Evolutionary conservation across 1,140 invertebrate species (phyloP), one percentile per base, ranked within the genome.

Genomic region (Bombus breviceps): DNA sequence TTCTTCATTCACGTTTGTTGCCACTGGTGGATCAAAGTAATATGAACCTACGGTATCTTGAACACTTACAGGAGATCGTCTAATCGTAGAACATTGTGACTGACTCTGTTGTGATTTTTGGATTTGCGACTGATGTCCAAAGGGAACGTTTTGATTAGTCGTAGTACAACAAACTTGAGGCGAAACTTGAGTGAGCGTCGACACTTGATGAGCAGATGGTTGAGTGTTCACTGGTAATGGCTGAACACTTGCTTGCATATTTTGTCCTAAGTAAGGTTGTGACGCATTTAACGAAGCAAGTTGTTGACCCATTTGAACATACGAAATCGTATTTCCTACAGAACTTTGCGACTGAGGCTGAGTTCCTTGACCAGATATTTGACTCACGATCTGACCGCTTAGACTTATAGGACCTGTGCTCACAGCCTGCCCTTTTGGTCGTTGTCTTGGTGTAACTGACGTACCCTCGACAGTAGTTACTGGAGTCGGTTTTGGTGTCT

Each of bases 371-470:
- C 94, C 95, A 4, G 95, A 95, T 89, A 95, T 94, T 81, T 95
- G 94, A 66, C 92, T 92, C 34, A 95, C 94, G 15, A 95, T 95
- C 71, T 95, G 95, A 6, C 95, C 94, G 66, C 93, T 92, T 69
- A 95, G 88, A 85, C 86, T 95, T 59, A 95, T 95, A 25, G 94
- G 94, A 62, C 95, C 95, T n/a, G 94, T 93, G 9, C 92, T 93
- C 1, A 95, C 94, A 53, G 93, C 93, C 86, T 96, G 95, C 82
- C 96, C 97, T 92, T 98, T 98, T 22, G 98, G 98, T 86, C 98
- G 95, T 92, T 98, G 98, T 71, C 98, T 95, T 10, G 98, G 98
- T 28, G 97, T 97, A 10, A 98, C 98, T 75, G 97, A 98, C 9
- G 98, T 98, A 74, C 97, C 96, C 91, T 97, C 96, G n/a, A 96